Percentiles rank a stretch among this genome's conserved stretches.
These are phyloP conservation scores for Trogon melanurus DNA, from an alignment of 2,113 vertebrate genomes.

Conservation along the genomic window DNA sequence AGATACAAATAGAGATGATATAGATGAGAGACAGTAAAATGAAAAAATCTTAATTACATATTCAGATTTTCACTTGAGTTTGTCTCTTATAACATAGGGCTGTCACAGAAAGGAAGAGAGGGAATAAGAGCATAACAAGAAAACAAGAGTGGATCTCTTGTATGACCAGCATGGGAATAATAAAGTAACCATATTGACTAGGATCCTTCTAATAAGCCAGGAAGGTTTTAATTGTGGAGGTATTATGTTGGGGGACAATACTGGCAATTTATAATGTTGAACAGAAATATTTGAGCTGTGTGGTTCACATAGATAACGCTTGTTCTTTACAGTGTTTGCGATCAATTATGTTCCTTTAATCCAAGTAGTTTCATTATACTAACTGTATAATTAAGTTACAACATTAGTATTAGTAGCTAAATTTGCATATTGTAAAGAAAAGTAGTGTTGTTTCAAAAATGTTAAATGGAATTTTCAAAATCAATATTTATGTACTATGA, in stretches of 20 bases:
- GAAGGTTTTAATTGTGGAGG: background rate
- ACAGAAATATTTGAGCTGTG: constrained; percentile 3
- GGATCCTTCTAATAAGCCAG: background rate
- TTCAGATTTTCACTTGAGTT: background rate
- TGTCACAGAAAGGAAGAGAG: background rate
- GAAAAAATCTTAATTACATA: constrained; percentile 10
- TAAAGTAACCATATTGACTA: background rate
- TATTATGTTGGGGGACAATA: background rate
- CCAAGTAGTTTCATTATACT: constrained; percentile 25
- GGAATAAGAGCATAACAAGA: background rate
- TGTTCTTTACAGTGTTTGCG: background rate
- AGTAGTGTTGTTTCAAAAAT: background rate
- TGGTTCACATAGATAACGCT: constrained; percentile 42
- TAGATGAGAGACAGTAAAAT: background rate
- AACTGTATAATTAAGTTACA: constrained; percentile 44
- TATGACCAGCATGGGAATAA: background rate
- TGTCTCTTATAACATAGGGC: background rate
- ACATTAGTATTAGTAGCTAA: background rate
- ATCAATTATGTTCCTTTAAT: constrained; percentile 31
- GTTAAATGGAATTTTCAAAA: constrained; percentile 39
- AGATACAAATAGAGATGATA: no score
- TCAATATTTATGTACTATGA: constrained; percentile 54
- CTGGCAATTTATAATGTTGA: constrained; percentile 9
- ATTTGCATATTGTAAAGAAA: constrained; percentile 30
- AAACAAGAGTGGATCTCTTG: background rate